Evolutionary conservation across 2,113 vertebrate species (phyloP).

Genomic region (Pogonocichla stellata): DNA sequence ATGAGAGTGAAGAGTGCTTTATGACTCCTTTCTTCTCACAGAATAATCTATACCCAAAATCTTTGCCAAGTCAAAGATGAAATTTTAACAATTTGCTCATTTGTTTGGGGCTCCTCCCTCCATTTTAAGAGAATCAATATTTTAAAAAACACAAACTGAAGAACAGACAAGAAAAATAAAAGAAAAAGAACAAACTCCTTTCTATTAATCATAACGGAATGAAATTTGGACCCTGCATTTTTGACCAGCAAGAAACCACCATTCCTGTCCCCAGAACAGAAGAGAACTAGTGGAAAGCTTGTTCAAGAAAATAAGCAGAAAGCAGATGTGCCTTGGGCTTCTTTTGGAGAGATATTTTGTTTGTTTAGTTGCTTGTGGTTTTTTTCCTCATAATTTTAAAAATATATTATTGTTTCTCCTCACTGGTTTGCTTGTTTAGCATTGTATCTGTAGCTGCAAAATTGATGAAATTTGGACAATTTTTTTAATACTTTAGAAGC

Average conservation of each 20-base stretch:
- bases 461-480: not conserved
- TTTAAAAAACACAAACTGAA: not conserved
- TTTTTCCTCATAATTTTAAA: rapidly evolving
- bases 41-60: not conserved
- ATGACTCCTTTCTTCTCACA: not conserved
- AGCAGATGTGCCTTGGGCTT: rapidly evolving
- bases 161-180: not conserved
- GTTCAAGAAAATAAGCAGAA: not conserved
- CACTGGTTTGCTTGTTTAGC: not conserved
- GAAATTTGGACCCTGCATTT: not conserved
- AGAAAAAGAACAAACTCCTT: rapidly evolving
- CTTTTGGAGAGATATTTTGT: not conserved
- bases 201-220: not conserved
- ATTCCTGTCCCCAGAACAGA: not conserved
- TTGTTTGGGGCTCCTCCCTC: not conserved
- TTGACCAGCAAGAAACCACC: not conserved
- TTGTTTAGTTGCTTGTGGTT: not conserved
- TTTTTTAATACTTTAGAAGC: not conserved
- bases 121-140: not conserved
- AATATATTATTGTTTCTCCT: not conserved
- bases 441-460: not conserved
- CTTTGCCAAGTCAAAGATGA: not conserved
- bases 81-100: not conserved
- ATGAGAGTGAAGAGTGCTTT: constrained; percentile 16
- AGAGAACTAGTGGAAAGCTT: not conserved